Evolutionary conservation across 2,888 invertebrate species (phyloP).

Genomic region (Meliscaeva auricollis): DNA sequence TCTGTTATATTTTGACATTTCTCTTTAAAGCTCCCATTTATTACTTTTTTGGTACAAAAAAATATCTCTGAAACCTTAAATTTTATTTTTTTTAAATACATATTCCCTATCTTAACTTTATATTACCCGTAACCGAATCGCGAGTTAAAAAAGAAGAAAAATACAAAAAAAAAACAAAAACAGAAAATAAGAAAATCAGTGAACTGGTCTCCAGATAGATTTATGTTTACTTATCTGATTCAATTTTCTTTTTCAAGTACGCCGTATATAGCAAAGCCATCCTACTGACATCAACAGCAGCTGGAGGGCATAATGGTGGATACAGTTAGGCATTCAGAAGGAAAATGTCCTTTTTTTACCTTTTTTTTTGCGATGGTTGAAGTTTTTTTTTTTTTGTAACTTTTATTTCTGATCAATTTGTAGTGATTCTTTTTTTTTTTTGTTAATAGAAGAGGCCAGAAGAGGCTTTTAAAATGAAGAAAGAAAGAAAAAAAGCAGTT

Average conservation of each 20-base stretch:
- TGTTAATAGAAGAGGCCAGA: not conserved
- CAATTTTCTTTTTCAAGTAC: slow-evolving; percentile 4
- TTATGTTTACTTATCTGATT: not conserved
- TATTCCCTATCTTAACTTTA: too few species aligned
- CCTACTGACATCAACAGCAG: not conserved
- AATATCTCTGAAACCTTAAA: too few species aligned
- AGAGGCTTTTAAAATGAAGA: not conserved
- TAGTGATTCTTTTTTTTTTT: not conserved
- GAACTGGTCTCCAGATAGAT: slow-evolving; percentile 1
- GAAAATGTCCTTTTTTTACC: slow-evolving; percentile 7
- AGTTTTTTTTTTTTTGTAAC: not conserved
- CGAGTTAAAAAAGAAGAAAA: not conserved
- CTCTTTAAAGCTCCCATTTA: too few species aligned
- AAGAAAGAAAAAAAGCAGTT: not conserved
- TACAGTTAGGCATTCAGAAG: not conserved
- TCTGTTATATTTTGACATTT: too few species aligned
- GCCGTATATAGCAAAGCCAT: not conserved
- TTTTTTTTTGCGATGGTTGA: not conserved
- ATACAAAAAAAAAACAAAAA: not conserved
- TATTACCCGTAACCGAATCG: too few species aligned
- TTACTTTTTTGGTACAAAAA: too few species aligned
- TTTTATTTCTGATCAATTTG: slow-evolving; percentile 20
- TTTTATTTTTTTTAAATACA: too few species aligned
- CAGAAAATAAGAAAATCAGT: not conserved
- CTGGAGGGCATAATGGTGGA: not conserved